Evolutionary conservation across 1,140 invertebrate species (phyloP), one percentile per base, ranked within the genome.

Genomic region (Musca domestica): DNA sequence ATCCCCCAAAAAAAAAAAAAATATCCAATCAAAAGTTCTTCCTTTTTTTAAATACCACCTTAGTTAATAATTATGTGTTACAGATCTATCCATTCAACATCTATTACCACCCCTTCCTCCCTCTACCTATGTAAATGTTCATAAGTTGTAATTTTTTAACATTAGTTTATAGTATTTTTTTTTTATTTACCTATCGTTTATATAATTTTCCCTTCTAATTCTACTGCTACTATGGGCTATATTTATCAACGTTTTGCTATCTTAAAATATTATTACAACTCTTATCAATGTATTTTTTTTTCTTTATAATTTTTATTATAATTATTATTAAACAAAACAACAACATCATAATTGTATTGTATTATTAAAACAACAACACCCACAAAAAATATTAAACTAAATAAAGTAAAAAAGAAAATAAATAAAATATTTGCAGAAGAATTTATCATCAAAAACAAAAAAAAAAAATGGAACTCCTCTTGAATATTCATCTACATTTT

Each of bases 371-470:
- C 4, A 58, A 52, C 22, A 52, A 23, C 15, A 56, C 25, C 27
- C 27, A 30, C 27, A 41, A 41, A 41, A n/a, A 41, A 27, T 12
- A 56, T 15, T 27, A 56, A 56, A 52, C n/a, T n/a, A 52, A 23
- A 12, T 3, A 52, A 56, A 6, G 12, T 25, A 23, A 66, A 66
- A 56, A 66, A 51, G 48, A 58, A 66, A 70, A 51, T n/a, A n/a
- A 51, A 51, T 30, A 54, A 19, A 67, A 63, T 63, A 67, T 70
- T 70, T 70, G 65, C 69, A 70, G 69, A 70, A 70, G 69, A 70
- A 70, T 70, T 70, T 70, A 70, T 52, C 49, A 69, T 67, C 51
- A 52, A 58, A 63, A 52, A 63, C 19, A 41, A 68, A 46, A 64
- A 64, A 67, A 68, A 56, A n/a, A n/a, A n/a, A n/a, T n/a, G n/a